These are phyloP conservation scores for Anaspis maculata DNA, from an alignment of 2,888 invertebrate genomes.

Conservation along the genomic window DNA sequence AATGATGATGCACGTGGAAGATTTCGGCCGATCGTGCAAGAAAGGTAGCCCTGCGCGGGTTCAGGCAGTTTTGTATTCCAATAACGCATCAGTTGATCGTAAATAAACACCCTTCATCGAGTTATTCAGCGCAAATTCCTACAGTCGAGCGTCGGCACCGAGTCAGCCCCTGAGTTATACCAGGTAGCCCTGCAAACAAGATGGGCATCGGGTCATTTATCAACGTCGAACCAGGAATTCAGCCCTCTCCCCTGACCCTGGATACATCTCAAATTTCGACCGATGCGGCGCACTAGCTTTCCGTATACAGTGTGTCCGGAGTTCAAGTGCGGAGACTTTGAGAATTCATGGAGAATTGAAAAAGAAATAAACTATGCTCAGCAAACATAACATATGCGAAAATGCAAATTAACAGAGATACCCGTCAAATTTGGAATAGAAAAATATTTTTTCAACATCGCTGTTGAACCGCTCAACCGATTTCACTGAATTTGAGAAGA, in stretches of 20 bases:
- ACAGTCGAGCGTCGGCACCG: constrained; percentile 10
- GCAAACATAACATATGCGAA: no score
- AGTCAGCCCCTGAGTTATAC: constrained; percentile 21
- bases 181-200: constrained; percentile 24
- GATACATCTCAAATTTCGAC: constrained; percentile 23
- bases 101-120: constrained; percentile 30
- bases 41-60: constrained; percentile 11
- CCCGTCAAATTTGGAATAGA: no score
- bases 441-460: no score
- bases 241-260: constrained; percentile 15
- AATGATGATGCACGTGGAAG: no score
- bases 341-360: no score
- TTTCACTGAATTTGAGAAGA: no score
- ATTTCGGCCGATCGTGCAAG: no score
- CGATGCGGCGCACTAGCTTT: constrained; percentile 15
- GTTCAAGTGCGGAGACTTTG: no score
- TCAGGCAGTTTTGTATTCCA: constrained; percentile 27
- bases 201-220: constrained; percentile 23
- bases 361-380: no score
- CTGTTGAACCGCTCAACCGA: no score
- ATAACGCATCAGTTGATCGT: constrained; percentile 29
- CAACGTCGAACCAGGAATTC: constrained; percentile 23
- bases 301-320: no score
- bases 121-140: constrained; percentile 26
- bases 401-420: no score